Evolutionary conservation across 2,888 invertebrate genomes (phyloP).

Genomic region (Chrysolina haemoptera): DNA sequence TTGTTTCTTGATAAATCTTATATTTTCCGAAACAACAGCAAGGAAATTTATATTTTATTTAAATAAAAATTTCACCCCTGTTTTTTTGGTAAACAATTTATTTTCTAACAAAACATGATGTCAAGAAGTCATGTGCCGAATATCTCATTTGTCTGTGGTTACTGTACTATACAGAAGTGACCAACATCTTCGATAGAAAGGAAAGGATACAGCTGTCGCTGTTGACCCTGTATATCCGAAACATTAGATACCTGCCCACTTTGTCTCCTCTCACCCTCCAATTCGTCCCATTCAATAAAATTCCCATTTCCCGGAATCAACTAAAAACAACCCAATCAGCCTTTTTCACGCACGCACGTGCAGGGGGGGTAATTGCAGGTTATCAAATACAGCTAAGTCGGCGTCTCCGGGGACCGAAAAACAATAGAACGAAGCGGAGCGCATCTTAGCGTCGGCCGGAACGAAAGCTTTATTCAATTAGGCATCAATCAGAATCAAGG

Average conservation of each 20-base stretch:
- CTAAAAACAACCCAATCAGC: slow-evolving; percentile 38
- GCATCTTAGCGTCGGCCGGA: slow-evolving; percentile 42
- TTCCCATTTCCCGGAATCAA: slow-evolving; percentile 27
- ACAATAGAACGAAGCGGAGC: slow-evolving; percentile 5
- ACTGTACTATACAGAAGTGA: no score
- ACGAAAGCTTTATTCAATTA: slow-evolving; percentile 65
- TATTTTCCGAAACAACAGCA: no score
- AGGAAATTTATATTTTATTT: no score
- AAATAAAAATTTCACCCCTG: no score
- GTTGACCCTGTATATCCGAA: background rate
- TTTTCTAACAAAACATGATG: no score
- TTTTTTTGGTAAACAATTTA: no score
- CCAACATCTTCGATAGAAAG: no score
- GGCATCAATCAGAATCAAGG: slow-evolving; percentile 67
- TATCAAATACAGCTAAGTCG: slow-evolving; percentile 37
- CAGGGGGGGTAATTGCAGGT: slow-evolving; percentile 32
- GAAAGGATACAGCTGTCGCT: no score
- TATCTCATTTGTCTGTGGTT: no score
- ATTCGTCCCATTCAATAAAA: slow-evolving; percentile 30
- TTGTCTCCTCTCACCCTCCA: background rate
- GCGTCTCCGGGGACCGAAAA: background rate
- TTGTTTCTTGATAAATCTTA: no score
- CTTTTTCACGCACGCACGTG: slow-evolving; percentile 26
- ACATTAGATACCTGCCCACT: background rate
- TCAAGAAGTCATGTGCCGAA: no score